phyloP scores from a whole-genome alignment of 2,888 invertebrate genomes.

The Cephus nigrinus region DNA sequence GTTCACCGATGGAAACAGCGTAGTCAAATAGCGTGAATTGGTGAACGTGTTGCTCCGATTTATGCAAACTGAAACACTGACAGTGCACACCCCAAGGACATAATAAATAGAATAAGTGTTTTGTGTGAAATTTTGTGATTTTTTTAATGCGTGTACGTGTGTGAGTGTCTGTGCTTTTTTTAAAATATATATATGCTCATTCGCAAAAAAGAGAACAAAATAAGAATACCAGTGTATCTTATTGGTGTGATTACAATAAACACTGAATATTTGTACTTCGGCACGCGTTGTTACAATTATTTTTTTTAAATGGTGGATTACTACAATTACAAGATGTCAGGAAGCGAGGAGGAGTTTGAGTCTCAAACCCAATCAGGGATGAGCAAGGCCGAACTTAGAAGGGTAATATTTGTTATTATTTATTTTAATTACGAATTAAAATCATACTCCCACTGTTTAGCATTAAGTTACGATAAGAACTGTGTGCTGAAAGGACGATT shows the following conservation, averaged over 20 bases:
- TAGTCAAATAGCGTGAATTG: not conserved
- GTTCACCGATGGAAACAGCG: not conserved
- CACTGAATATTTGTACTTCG: too few relatives aligned
- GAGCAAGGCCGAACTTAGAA: conserved; percentile 78
- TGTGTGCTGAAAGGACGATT: not conserved
- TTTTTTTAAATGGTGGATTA: conserved; percentile 61
- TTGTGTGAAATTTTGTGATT: not conserved
- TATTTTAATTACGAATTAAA: not conserved
- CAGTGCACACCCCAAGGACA: not conserved
- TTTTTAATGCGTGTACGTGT: conserved; percentile 6
- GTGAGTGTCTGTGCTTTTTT: not conserved
- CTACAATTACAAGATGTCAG: conserved; percentile 62
- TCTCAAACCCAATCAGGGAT: conserved; percentile 68
- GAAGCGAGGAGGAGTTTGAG: conserved; percentile 66
- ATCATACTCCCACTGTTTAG: not conserved
- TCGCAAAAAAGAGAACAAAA: not conserved
- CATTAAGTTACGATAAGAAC: not conserved
- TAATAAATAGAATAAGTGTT: not conserved
- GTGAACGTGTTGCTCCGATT: not conserved
- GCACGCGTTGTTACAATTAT: not conserved
- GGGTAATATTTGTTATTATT: conserved; percentile 66
- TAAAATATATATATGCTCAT: not conserved
- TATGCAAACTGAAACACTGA: not conserved
- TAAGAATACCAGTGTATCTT: not conserved
- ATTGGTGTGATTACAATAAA: not conserved